Evolutionary conservation across 2,797 vertebrate species (phyloP), one percentile per base, ranked within the genome.

Genomic region (Phylloscopus collybita): DNA sequence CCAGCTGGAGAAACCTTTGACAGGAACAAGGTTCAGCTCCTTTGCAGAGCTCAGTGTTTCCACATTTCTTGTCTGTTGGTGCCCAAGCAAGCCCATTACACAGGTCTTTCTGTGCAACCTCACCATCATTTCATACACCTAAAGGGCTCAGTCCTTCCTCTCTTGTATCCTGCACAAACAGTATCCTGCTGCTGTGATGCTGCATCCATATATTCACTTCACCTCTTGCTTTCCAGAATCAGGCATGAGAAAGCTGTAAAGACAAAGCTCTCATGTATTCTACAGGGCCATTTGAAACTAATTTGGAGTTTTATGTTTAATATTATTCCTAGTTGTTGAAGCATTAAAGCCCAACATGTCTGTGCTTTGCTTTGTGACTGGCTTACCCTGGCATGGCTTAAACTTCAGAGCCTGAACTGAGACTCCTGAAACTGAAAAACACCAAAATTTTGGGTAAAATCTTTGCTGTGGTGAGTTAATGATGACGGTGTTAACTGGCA

Each of bases 21-120:
- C 22, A 91, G 36, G 23, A 82, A 18, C 23, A 92, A 74, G 29
- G 14, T 74, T 82, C 32, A 7, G 6, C 42, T 80, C 18, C 18
- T 74, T 71, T 23, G 34, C 44, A 49, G 27, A 91, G 11, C 14
- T 70, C 62, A 9, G 5, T 3, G 14, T 45, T 71, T 60, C 36
- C 2, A 2, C 2, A 0, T 51, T 51, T 22, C 23, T 49, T 4
- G 1, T 51, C 25, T 66, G 22, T 6, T 54, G 49, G 25, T 3
- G 1, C 11, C 18, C 44, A 54, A 51, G 32, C 4, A 86, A 80
- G 36, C 3, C 16, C 14, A 42, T 64, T 21, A 17, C 27, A 30
- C 32, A 32, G 16, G 4, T 66, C 2, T 36, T 50, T 38, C 22
- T 74, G 11, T 56, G 29, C 19, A 62, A 5, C 23, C 69, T 5